Conservation (phyloP, 2,888 invertebrate species). For the Eupithecia dodoneata region DNA sequence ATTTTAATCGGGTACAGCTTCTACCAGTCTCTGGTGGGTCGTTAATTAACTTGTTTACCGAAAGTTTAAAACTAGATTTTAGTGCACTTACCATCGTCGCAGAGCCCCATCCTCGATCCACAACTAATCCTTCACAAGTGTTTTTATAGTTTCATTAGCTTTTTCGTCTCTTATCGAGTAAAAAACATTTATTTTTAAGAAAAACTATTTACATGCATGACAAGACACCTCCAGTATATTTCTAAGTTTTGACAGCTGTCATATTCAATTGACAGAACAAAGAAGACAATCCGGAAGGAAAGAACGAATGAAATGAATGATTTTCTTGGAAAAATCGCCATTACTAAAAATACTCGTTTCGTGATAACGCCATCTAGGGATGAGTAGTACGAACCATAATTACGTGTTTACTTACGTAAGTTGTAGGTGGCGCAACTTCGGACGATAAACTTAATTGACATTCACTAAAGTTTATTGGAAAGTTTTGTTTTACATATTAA, state of each 20-base stretch:
- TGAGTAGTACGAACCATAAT: constrained; percentile 11
- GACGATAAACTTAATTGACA: neutral
- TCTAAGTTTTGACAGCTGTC: constrained; percentile 49
- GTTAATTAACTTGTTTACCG: constrained; percentile 75
- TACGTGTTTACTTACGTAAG: neutral
- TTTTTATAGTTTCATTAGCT: constrained; percentile 6
- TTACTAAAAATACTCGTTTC: neutral
- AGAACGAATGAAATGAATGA: constrained; percentile 28
- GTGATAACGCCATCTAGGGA: constrained; percentile 41
- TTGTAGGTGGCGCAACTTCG: constrained; percentile 4
- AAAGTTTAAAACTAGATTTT: constrained; percentile 43
- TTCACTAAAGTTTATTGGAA: neutral
- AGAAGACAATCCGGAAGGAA: constrained; percentile 42
- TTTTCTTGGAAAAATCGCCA: constrained; percentile 16
- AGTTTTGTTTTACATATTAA: too few species aligned
- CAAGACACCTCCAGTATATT: constrained; percentile 29
- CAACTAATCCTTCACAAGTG: constrained; percentile 29
- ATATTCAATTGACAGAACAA: constrained; percentile 42
- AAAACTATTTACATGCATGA: constrained; percentile 32
- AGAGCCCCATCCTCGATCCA: constrained; percentile 67
- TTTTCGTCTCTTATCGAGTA: neutral
- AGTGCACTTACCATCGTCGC: constrained; percentile 73
- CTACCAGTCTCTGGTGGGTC: constrained; percentile 39
- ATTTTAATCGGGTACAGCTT: constrained; percentile 29
- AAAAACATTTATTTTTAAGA: constrained; percentile 18